Evolutionary conservation across 2,888 invertebrate species (phyloP), one percentile per base, ranked within the genome.

Genomic region (Pseudolycoriella hygida): DNA sequence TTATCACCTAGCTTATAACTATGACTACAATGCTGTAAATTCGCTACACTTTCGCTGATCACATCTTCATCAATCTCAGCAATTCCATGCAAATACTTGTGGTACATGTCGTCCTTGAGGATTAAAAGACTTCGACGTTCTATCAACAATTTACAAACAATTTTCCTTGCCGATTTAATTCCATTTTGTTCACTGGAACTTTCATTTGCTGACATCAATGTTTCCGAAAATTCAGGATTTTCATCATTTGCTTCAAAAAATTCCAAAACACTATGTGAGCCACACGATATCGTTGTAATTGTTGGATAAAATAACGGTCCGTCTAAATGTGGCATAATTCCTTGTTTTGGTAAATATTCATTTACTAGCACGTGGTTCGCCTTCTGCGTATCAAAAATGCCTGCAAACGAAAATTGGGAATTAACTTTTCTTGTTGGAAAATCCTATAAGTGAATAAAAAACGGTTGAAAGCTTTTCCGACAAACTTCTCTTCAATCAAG

Each of bases 271-370:
- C 85, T 84, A 59, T 93, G 87, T 0, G 92, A 88, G 0, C 93
- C 92, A 53, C 92, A 78, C 42, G 81, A 87, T 47, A 98, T 80
- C 0, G 97, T 98, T 15, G 90, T 81, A 46, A 98, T 86, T 12
- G 82, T 81, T 0, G 96, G 94, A 62, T 80, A 79, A 62, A 94
- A 98, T 14, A 97, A 67, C 0, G 90, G 85, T 0, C 98, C 98
- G 67, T 98, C 98, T 18, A 85, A 77, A 67, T 98, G 97, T 2
- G 96, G 86, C 85, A 97, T 85, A 49, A 97, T 96, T 12, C 97
- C 97, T 67, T 97, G 93, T 0, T 89, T 88, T 1, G 92, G 72
- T 49, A 75, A 62, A 67, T 97, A 97, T 64, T 97, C 96, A 69
- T 97, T 97, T 0, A 97, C 78, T 31, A 97, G 68, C 1, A 94